Conservation (phyloP, 2,797 vertebrate genomes). For the Chaetodon trifasciatus region DNA sequence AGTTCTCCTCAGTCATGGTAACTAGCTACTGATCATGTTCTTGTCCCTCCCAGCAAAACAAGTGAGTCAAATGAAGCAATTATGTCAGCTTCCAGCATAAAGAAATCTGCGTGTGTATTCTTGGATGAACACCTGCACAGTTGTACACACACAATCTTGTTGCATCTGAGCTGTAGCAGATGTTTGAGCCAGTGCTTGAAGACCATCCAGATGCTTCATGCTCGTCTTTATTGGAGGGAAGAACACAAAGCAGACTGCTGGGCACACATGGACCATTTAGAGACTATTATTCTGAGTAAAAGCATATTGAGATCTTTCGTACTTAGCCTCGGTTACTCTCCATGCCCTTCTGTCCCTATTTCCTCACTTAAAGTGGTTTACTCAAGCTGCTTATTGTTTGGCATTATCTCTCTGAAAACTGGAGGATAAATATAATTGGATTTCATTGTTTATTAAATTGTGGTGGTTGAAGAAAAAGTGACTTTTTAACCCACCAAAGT, state of each 20-base stretch:
- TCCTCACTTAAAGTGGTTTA: constrained; percentile 59
- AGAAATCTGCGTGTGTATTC: constrained; percentile 46
- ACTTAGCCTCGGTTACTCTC: constrained; percentile 49
- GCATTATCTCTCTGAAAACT: constrained; percentile 59
- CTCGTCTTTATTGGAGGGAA: constrained; percentile 44
- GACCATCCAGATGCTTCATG: constrained; percentile 68
- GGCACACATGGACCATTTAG: constrained; percentile 54
- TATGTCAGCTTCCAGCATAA: constrained; percentile 46
- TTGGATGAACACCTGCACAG: constrained; percentile 65
- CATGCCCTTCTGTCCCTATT: constrained; percentile 45
- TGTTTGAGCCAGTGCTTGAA: constrained; percentile 62
- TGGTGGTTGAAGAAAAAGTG: constrained; percentile 16
- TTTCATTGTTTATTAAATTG: constrained; percentile 60
- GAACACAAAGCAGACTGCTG: constrained; percentile 47
- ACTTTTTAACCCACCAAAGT: constrained; percentile 32
- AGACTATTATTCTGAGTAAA: constrained; percentile 54
- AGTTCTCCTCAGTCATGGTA: constrained; percentile 28
- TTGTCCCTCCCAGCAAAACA: constrained; percentile 33
- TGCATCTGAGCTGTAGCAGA: constrained; percentile 59
- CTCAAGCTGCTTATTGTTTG: constrained; percentile 57
- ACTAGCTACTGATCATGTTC: constrained; percentile 24
- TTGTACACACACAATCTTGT: constrained; percentile 48
- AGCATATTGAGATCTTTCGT: constrained; percentile 44
- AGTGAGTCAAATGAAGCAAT: constrained; percentile 56
- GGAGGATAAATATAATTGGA: constrained; percentile 63